Base-by-base conservation (phyloP, 2,888 invertebrate genomes). In the Orthosia incerta region DNA sequence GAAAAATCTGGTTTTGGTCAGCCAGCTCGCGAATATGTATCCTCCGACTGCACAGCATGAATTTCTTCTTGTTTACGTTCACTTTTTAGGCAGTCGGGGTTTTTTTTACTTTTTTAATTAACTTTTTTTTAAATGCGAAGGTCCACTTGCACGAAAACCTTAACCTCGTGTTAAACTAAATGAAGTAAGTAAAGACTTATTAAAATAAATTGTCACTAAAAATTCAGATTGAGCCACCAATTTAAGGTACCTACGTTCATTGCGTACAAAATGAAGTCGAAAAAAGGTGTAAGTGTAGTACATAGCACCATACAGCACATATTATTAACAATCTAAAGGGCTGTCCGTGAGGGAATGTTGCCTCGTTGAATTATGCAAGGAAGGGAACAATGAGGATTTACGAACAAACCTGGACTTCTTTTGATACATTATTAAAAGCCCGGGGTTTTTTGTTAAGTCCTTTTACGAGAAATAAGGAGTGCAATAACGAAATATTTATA, bases 331-430 rank as follows among this genome's bases (percentile, higher is more conserved):
- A 84, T 88, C 77, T 79, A 84, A 86, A 83, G 67, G 79, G 86
- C 80, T 75, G 65, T 84, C 75, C 92, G 91, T 91, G 92, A 86
- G 79, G 88, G 93, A 89, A 92, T 92, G 93, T 79, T 71, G 75
- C 69, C 69, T 60, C 71, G 71, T 77, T 93, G 91, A 89, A 93
- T 93, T 92, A 93, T 93, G 89, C 88, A 92, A 84, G 83, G 68
- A 63, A 72, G 50, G 74, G 65, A 69, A 84, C 86, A 85, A 86
- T 82, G 74, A 83, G 79, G 85, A 83, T 88, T 88, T 88, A 86
- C 83, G 78, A 72, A 71, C 76, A 76, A 73, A 80, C 71, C 72
- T 71, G 67, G 73, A 73, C 60, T 78, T 74, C 59, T 64, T 82
- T 85, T 84, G 67, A 80, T 85, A 77, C 65, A 67, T 78, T 51